Percentiles rank a stretch among this genome's conserved stretches.
Conservation (phyloP, 2,888 invertebrate species). For the Eupithecia insigniata region DNA sequence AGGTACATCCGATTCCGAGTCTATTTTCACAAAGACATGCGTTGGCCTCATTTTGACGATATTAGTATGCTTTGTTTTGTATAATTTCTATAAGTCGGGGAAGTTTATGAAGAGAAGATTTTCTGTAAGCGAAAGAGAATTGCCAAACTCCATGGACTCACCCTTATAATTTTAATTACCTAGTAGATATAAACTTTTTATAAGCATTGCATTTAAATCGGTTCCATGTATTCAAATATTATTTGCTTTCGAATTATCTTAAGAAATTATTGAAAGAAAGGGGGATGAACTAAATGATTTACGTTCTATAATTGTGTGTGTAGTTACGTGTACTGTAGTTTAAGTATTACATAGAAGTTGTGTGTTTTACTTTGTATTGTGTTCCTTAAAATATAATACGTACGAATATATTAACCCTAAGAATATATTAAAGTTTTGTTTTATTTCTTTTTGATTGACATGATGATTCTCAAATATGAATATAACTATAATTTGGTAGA, state of each 20-base stretch:
- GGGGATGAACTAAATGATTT: no score
- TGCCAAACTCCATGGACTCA: constrained; percentile 58
- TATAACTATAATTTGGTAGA: no score
- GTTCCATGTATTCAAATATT: background rate
- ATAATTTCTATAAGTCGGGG: constrained; percentile 55
- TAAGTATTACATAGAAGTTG: no score
- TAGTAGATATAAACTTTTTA: background rate
- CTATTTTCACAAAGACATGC: constrained; percentile 51
- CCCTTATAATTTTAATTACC: constrained; percentile 44
- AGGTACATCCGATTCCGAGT: constrained; percentile 37
- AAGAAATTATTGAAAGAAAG: background rate
- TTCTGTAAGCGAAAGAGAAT: constrained; percentile 55
- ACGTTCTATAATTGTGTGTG: no score
- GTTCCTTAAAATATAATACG: no score
- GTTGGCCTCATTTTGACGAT: constrained; percentile 56
- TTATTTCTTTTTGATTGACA: no score
- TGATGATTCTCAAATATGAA: no score
- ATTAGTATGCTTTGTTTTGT: constrained; percentile 52
- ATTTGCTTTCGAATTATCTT: background rate
- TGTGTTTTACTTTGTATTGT: no score
- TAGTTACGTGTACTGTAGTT: no score
- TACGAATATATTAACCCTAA: no score
- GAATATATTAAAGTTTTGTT: no score
- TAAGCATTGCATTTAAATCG: background rate
- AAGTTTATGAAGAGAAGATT: constrained; percentile 47